phyloP scores from a whole-genome alignment of 2,113 vertebrate species.

The Girardinichthys multiradiatus region DNA sequence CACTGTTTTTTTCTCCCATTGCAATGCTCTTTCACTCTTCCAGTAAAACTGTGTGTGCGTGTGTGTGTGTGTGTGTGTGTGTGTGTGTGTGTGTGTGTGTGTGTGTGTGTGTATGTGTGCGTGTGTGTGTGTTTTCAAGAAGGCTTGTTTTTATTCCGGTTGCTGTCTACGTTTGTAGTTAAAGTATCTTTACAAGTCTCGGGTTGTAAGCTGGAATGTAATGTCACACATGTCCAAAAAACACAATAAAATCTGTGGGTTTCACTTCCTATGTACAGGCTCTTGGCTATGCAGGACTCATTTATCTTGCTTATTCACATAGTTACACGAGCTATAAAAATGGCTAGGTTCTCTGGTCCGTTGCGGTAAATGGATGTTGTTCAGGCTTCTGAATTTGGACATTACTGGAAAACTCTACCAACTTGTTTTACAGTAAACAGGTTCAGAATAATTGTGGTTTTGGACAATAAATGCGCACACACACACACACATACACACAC shows the following conservation, averaged over 20 bases:
- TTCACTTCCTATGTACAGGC: conserved; percentile 49
- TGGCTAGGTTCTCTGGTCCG: conserved; percentile 19
- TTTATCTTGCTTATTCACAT: conserved; percentile 55
- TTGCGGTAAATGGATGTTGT: conserved; percentile 34
- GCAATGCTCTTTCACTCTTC: conserved; percentile 74
- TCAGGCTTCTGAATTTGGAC: background rate
- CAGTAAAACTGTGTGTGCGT: conserved; percentile 61
- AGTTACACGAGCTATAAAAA: conserved; percentile 21
- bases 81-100: conserved; percentile 31
- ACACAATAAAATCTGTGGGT: conserved; percentile 59
- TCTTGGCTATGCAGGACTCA: conserved; percentile 42
- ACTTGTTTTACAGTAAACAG: conserved; percentile 9
- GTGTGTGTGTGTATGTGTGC: conserved; percentile 34
- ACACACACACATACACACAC: no score
- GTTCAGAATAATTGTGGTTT: conserved; percentile 21
- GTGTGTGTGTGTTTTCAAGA: conserved; percentile 31
- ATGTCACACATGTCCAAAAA: conserved; percentile 67
- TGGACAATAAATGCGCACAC: background rate
- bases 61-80: conserved; percentile 17
- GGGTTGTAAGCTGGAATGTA: conserved; percentile 66
- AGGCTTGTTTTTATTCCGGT: conserved; percentile 71
- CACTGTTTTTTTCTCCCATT: conserved; percentile 47
- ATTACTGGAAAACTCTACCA: background rate
- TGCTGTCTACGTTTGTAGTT: conserved; percentile 74
- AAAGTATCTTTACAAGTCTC: conserved; percentile 71